Base-by-base conservation (phyloP, 2,888 invertebrate genomes). In the Spilarctia lutea region DNA sequence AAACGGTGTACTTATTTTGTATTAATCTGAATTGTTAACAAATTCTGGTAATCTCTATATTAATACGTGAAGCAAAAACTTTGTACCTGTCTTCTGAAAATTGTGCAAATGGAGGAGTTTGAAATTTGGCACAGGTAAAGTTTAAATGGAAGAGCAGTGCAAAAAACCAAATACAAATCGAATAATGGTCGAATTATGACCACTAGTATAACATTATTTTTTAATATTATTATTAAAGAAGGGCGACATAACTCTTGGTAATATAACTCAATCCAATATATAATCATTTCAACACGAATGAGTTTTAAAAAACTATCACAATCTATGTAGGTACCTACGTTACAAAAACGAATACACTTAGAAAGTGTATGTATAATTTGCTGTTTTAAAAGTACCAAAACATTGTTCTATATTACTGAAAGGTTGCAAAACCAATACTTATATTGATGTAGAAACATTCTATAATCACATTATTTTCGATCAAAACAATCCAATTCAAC, bases 401-500 rank as follows among this genome's bases (percentile, higher is more conserved):
- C 6, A 70, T 72, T 72, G 56, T 75, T 30, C 56, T 74, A 71
- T 79, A 73, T 42, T 24, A 76, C 48, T 30, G 45, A 76, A 74
- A 68, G 35, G 75, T 85, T 83, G 83, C 85, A 60, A 80, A 85
- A 85, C 80, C 77, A 75, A 74, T 77, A 67, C 69, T 71, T 79
- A 73, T 67, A 79, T 71, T 20, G 65, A 73, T 78, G 71, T 81
- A 27, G 78, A 79, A 85, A 80, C 79, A 73, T 73, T 77, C 79
- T 69, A 79, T 84, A 83, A 83, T 84, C 78, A 84, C 75, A 84
- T 78, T 77, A 84, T 72, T 78, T 79, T 81, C 82, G 82, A 81
- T 84, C 74, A 82, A 79, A 85, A 77, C 84, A 85, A 85, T 85
- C 84, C 80, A 85, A 85, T 85, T 73, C 67, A 69, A 77, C 70